Evolutionary conservation across 2,797 vertebrate species (phyloP), one percentile per base, ranked within the genome.

Genomic region (Acrossocheilus wenchowensis): DNA sequence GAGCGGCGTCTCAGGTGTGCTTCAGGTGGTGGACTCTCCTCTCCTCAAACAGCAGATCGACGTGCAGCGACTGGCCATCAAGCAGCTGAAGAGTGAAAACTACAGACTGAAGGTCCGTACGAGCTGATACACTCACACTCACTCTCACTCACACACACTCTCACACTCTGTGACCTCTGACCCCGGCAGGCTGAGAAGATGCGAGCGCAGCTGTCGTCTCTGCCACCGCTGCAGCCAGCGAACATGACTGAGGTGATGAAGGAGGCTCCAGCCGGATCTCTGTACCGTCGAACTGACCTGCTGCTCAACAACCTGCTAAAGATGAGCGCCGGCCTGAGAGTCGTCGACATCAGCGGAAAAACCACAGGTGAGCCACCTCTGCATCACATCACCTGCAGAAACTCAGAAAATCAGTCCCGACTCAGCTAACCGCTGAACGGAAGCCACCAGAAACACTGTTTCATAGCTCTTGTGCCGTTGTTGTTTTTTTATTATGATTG

Each of bases 41-140:
- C 96, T 99, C 72, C 95, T 99, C 60, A 96, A 96, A 4, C 97
- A 98, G 94, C 98, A 99, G 92, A 97, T 99, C 0, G 96, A 98
- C 0, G 97, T 97, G 26, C 95, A 99, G 91, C 94, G 97, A 89
- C 94, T 97, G 50, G 96, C 97, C 92, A 95, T 99, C 89, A 97
- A 97, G 83, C 96, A 97, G 87, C 96, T 99, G 86, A 98, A 98
- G 93, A 97, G 97, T 0, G 97, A 99, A 86, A 99, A 99, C 92
- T 98, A 97, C 94, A 85, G 95, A 23, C 95, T 99, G 23, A 98
- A 97, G 97, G 98, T 99, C 7, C 3, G 19, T 30, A 12, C 50
- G 73, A 30, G 43, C 10, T 3, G 48, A 14, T 15, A 1, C 6
- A 17, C 12, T 9, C 45, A 34, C 30, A 8, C 41, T 1, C 41